A percentile compares a stretch with the other conserved stretches of the same genome.
phyloP scores from a whole-genome alignment of 2,113 vertebrate species.

The Sardina pilchardus region DNA sequence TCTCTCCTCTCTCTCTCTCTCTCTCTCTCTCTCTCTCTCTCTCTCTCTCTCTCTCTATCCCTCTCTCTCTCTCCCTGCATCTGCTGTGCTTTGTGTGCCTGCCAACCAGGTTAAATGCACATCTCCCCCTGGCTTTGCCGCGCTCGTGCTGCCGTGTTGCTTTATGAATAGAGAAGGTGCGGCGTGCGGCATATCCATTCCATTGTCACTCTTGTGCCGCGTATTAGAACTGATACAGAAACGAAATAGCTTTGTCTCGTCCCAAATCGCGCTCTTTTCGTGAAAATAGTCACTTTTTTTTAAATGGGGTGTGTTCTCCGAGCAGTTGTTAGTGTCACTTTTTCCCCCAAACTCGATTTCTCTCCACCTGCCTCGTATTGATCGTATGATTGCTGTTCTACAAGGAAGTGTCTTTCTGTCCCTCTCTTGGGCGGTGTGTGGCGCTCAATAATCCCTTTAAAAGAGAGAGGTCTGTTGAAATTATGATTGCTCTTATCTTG shows the following conservation, averaged over 20 bases:
- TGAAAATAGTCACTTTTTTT: neutral
- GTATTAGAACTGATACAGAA: too few relatives aligned
- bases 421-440: neutral
- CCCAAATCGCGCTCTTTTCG: neutral
- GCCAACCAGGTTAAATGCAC: neutral
- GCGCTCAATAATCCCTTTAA: neutral
- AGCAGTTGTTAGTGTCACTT: neutral
- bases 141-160: too few relatives aligned
- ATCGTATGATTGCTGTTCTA: neutral
- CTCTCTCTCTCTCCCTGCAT: neutral
- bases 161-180: too few relatives aligned
- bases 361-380: neutral
- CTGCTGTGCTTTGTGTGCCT: neutral
- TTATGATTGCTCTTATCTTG: neutral
- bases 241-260: neutral
- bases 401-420: neutral
- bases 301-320: neutral
- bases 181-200: too few relatives aligned
- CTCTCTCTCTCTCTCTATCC: neutral
- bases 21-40: too few relatives aligned
- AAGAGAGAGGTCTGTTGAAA: neutral
- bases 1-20: too few relatives aligned
- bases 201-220: too few relatives aligned
- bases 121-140: too few relatives aligned
- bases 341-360: neutral